Base-by-base conservation (phyloP, 2,888 invertebrate species). In the Lapara coniferarum region DNA sequence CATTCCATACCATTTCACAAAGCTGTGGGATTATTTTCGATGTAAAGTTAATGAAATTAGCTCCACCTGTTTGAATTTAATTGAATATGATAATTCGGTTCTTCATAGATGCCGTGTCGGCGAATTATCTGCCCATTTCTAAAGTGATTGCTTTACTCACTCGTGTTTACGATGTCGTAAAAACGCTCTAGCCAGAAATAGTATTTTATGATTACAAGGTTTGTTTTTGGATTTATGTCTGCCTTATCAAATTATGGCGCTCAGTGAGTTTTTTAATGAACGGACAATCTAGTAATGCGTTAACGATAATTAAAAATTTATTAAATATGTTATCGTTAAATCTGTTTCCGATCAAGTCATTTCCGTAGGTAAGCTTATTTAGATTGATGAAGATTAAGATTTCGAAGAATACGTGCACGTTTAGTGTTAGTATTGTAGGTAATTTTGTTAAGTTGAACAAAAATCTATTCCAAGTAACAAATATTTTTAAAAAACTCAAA, bases 201-300 rank as follows among this genome's bases (percentile, higher is more conserved):
- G 51, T 37, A 68, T 68, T 68, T 68, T 68, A 59, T 68, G 58
- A 59, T 68, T 58, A 59, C 59, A n/a, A n/a, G 25, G 59, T 68
- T 68, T 68, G 37, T 59, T 59, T 68, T 68, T 13, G 59, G 14
- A 52, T 59, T 68, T 59, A 68, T 30, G 52, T 59, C 37, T 52
- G 12, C n/a, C 51, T 68, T 68, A 68, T 68, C 52, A 68, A 52
- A 59, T 52, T 44, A 59, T 52, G 46, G 57, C 14, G 19, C 3
- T 37, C 16, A n/a, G 16, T 30, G 6, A 14, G 44, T 14, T 16
- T 16, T n/a, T 8, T 0, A 59, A 10, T 30, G n/a, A 59, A 59
- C 25, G 7, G 10, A 8, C 10, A 55, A 55, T 55, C 53, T 16
- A 7, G 52, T 3, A 52, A 14, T n/a, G n/a, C 14, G 0, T 37